Conservation (phyloP, 2,888 invertebrate genomes). For the Syrphus vitripennis region DNA sequence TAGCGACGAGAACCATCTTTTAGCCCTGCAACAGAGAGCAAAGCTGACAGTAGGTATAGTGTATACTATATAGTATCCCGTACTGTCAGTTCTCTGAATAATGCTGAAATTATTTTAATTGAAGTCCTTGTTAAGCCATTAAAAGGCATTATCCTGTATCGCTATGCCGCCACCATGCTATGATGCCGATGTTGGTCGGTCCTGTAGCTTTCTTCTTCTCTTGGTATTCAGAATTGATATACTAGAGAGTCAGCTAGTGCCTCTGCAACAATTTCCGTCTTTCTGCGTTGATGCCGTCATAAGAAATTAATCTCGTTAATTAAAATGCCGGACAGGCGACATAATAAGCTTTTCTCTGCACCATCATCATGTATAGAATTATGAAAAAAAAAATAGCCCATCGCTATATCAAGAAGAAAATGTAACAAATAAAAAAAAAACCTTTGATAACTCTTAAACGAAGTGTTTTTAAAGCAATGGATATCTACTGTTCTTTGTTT, state of each 20-base stretch:
- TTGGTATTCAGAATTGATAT: neutral
- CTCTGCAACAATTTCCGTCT: slow-evolving; percentile 46
- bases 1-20: neutral
- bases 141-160: slow-evolving; percentile 68
- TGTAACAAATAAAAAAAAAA: neutral
- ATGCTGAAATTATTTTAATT: slow-evolving; percentile 70
- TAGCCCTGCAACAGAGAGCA: slow-evolving; percentile 2
- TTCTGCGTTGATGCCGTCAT: slow-evolving; percentile 59
- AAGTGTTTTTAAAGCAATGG: neutral
- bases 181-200: too few relatives aligned
- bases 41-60: neutral
- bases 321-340: slow-evolving; percentile 66
- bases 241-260: slow-evolving; percentile 4
- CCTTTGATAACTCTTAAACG: slow-evolving; percentile 3
- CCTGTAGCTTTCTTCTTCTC: neutral
- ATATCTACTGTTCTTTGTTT: neutral
- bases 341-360: slow-evolving; percentile 54
- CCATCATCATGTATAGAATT: neutral
- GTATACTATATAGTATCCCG: slow-evolving; percentile 6
- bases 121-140: slow-evolving; percentile 71
- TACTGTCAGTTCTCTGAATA: slow-evolving; percentile 55
- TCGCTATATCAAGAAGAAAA: neutral
- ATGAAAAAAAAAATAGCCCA: slow-evolving; percentile 1
- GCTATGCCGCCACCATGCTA: neutral
- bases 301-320: slow-evolving; percentile 71